These are phyloP conservation scores for Burhinus oedicnemus DNA, from an alignment of 2,113 vertebrate genomes.

Conservation along the genomic window DNA sequence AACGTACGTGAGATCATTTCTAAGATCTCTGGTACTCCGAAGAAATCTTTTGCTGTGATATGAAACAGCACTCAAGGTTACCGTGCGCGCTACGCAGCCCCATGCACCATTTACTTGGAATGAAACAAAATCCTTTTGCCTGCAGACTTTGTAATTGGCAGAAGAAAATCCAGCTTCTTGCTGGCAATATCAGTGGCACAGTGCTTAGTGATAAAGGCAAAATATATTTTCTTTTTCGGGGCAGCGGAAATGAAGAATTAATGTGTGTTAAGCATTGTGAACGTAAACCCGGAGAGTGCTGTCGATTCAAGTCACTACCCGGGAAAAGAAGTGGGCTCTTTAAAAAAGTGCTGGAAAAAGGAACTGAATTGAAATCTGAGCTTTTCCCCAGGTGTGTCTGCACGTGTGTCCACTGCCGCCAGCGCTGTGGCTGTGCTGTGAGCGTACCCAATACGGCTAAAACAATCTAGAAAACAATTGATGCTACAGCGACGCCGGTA, in stretches of 20 bases:
- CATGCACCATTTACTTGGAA: slow-evolving; percentile 23
- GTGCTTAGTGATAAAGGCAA: not conserved
- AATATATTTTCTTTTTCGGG: not conserved
- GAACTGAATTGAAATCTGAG: not conserved
- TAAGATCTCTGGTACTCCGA: not conserved
- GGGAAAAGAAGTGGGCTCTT: not conserved
- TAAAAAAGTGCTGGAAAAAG: not conserved
- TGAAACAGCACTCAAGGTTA: slow-evolving; percentile 20
- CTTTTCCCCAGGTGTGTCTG: not conserved
- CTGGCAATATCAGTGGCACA: not conserved
- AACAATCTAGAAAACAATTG: not conserved
- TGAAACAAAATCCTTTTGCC: slow-evolving; percentile 49
- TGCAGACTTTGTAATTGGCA: not conserved
- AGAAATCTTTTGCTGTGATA: slow-evolving; percentile 33
- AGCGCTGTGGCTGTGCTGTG: rapidly evolving
- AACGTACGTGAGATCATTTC: slow-evolving; percentile 41
- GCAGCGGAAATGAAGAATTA: not conserved
- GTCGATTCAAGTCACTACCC: not conserved
- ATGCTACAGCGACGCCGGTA: rapidly evolving
- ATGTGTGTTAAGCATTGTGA: not conserved
- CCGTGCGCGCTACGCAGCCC: not conserved
- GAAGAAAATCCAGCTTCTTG: not conserved
- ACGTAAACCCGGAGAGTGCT: not conserved
- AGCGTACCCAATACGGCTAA: not conserved
- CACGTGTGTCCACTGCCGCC: not conserved